Evolutionary conservation across 2,113 vertebrate species (phyloP).

Genomic region (Cisticola juncidis): DNA sequence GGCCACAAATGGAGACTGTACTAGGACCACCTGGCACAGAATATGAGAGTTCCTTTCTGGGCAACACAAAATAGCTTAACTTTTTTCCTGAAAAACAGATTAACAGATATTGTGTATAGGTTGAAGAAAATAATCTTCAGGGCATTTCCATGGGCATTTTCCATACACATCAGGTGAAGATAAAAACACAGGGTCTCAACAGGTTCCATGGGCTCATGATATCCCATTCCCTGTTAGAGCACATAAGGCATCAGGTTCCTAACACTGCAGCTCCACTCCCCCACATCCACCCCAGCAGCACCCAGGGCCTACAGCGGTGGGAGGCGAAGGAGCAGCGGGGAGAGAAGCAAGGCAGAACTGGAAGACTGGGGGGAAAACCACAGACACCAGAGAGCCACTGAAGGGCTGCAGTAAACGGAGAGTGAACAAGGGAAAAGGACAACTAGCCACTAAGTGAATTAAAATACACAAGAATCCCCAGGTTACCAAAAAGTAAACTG

Average conservation of each 20-base stretch:
- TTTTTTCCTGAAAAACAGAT: not conserved
- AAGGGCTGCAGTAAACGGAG: not conserved
- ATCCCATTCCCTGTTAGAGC: not conserved
- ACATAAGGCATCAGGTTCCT: no score
- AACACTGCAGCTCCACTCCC: not conserved
- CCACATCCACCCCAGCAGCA: not conserved
- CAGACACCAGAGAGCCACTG: accelerated
- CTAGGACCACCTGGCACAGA: not conserved
- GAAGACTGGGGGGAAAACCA: not conserved
- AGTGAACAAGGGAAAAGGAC: not conserved
- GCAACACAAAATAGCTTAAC: not conserved
- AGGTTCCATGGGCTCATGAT: not conserved
- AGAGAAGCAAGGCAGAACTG: not conserved
- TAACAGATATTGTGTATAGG: not conserved
- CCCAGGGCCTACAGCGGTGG: not conserved
- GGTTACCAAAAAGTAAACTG: not conserved
- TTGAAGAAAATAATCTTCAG: not conserved
- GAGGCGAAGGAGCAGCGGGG: not conserved
- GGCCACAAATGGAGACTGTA: not conserved
- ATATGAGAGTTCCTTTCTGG: not conserved
- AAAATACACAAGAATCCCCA: not conserved
- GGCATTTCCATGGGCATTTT: not conserved
- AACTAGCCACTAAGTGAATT: not conserved
- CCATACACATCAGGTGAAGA: not conserved
- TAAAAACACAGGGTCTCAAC: not conserved